Conservation (phyloP, 2,797 vertebrate genomes). For the Sebastes trivittatus region DNA sequence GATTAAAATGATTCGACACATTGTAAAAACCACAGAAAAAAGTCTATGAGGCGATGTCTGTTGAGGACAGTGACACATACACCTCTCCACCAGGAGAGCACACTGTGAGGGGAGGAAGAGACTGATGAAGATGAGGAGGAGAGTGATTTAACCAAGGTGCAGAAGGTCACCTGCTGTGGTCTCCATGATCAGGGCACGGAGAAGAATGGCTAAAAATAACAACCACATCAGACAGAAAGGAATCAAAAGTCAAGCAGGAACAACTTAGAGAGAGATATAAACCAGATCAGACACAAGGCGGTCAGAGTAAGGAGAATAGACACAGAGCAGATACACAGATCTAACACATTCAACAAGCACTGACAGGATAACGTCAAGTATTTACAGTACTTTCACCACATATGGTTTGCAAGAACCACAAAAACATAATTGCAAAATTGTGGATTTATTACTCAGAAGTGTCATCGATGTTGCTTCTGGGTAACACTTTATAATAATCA, state of each 20-base stretch:
- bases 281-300: neutral
- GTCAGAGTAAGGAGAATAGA: neutral
- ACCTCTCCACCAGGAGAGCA: slow-evolving; percentile 74
- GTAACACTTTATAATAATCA: too few species aligned
- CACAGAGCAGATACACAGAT: neutral
- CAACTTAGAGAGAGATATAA: neutral
- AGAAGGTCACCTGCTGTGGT: slow-evolving; percentile 98
- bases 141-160: slow-evolving; percentile 81
- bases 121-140: slow-evolving; percentile 33
- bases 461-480: neutral
- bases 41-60: slow-evolving; percentile 48
- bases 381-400: neutral
- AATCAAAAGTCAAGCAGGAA: slow-evolving; percentile 33
- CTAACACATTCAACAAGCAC: neutral
- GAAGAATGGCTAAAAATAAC: slow-evolving; percentile 92
- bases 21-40: neutral
- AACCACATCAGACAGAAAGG: slow-evolving; percentile 80
- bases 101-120: slow-evolving; percentile 52
- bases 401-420: neutral
- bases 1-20: neutral
- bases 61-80: slow-evolving; percentile 56
- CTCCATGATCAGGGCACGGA: slow-evolving; percentile 95
- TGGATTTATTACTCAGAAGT: neutral
- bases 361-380: neutral
- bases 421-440: neutral